phyloP scores from a whole-genome alignment of 2,797 vertebrate genomes.

The Cygnus olor region DNA sequence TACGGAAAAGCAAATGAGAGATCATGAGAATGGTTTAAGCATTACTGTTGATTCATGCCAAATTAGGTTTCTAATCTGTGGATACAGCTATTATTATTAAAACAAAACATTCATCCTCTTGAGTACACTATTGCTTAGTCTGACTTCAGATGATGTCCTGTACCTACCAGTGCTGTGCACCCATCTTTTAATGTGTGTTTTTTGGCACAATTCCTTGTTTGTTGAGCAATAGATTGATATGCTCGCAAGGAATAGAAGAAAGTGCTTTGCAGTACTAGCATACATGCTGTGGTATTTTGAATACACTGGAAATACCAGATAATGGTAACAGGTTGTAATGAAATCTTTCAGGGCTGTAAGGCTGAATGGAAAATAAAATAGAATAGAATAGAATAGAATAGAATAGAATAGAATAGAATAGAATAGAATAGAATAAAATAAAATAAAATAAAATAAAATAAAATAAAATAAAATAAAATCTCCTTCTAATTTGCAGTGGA shows the following conservation, averaged over 20 bases:
- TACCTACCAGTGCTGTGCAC: not conserved
- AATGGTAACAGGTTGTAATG: not conserved
- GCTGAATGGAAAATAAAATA: not conserved
- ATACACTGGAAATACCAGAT: not conserved
- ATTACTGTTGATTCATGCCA: slow-evolving; percentile 33
- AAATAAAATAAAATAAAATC: not conserved
- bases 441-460: not conserved
- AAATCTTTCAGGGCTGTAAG: not conserved
- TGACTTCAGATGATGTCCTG: not conserved
- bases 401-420: not conserved
- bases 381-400: not conserved
- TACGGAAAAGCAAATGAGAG: slow-evolving; percentile 34
- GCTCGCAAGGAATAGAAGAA: slow-evolving; percentile 21
- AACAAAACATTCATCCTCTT: slow-evolving; percentile 26
- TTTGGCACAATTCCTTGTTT: slow-evolving; percentile 23
- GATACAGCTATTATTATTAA: slow-evolving; percentile 34
- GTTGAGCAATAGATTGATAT: slow-evolving; percentile 10
- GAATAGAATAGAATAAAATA: not conserved
- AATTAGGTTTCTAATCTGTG: slow-evolving; percentile 57
- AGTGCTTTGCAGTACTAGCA: not conserved
- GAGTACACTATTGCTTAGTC: slow-evolving; percentile 1
- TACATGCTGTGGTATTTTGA: not conserved
- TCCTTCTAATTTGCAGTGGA: not conserved
- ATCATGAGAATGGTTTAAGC: slow-evolving; percentile 22
- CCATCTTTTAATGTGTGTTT: not conserved